Base-by-base conservation (phyloP, 2,797 vertebrate genomes). In the Betta splendens region DNA sequence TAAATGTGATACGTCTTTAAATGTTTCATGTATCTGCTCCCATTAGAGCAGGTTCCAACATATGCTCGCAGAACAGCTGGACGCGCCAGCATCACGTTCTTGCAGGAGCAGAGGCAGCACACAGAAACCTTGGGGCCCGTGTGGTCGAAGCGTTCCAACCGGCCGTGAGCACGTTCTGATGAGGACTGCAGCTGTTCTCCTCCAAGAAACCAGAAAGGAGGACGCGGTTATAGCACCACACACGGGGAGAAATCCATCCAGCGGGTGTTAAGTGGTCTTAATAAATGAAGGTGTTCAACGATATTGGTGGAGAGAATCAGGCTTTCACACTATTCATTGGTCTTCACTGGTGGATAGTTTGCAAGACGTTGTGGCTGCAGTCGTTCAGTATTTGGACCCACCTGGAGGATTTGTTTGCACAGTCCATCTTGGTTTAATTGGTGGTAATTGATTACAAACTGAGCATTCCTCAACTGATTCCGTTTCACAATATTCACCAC, bases 401-500 rank as follows among this genome's bases (percentile, higher is more conserved):
- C 28, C 2, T 31, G 22, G 6, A 25, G 20, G 17, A 13, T n/a
- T 6, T 6, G 17, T n/a, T n/a, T 35, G 9, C 4, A 10, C 10
- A 29, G 22, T 38, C 3, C 7, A 38, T 7, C 8, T 22, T 29
- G 26, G 3, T 3, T 4, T 23, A 18, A 9, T 7, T 35, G 1
- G 11, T 13, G 23, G 13, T 7, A 49, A 47, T n/a, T n/a, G n/a
- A n/a, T n/a, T n/a, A n/a, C n/a, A 18, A 6, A 10, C 9, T 22
- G 4, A 45, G 21, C 9, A 20, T 36, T 35, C 15, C 23, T 35
- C 0, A 12, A 53, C 12, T 21, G 29, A 5, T 25, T 17, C 2
- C 7, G 11, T 5, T 9, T 23, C 31, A n/a, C 16, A 10, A 29
- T 7, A 2, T 39, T 9, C 2, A 58, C 83, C 84, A 83, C 65